Evolutionary conservation across 2,888 invertebrate genomes (phyloP).

Genomic region (Myopa testacea): DNA sequence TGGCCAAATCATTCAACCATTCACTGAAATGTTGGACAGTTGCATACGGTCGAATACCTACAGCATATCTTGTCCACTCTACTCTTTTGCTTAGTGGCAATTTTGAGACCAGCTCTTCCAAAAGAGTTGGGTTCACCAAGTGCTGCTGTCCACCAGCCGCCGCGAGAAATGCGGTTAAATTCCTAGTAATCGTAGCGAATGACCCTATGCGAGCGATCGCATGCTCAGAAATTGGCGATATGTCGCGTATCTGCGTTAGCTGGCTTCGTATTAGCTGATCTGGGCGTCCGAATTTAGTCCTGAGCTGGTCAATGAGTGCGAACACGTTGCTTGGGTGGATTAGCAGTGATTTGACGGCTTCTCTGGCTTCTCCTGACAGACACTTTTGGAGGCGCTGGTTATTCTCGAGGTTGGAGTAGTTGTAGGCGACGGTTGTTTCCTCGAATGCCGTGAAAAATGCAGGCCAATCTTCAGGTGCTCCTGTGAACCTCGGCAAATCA

Average conservation of each 20-base stretch:
- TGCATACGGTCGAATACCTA: slow-evolving; percentile 22
- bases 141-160: slow-evolving; percentile 45
- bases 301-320: slow-evolving; percentile 38
- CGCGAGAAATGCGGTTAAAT: slow-evolving; percentile 42
- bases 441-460: no score
- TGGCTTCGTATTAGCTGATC: slow-evolving; percentile 44
- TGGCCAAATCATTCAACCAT: slow-evolving; percentile 43
- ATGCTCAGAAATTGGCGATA: slow-evolving; percentile 38
- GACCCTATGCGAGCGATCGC: slow-evolving; percentile 39
- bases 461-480: slow-evolving; percentile 43
- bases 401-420: slow-evolving; percentile 41
- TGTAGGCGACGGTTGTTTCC: slow-evolving; percentile 36
- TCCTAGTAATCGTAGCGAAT: slow-evolving; percentile 46
- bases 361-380: slow-evolving; percentile 38
- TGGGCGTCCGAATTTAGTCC: slow-evolving; percentile 37
- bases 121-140: slow-evolving; percentile 42
- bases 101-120: slow-evolving; percentile 45
- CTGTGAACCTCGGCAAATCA: slow-evolving; percentile 42
- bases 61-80: slow-evolving; percentile 24
- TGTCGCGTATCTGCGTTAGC: slow-evolving; percentile 39
- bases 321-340: slow-evolving; percentile 42
- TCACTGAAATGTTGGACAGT: slow-evolving; percentile 37
- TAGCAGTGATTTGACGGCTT: slow-evolving; percentile 34
- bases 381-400: slow-evolving; percentile 40
- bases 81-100: slow-evolving; percentile 43